These are phyloP conservation scores for Thysanoteuthis rhombus DNA, from an alignment of 2,888 invertebrate species.

Conservation along the genomic window DNA sequence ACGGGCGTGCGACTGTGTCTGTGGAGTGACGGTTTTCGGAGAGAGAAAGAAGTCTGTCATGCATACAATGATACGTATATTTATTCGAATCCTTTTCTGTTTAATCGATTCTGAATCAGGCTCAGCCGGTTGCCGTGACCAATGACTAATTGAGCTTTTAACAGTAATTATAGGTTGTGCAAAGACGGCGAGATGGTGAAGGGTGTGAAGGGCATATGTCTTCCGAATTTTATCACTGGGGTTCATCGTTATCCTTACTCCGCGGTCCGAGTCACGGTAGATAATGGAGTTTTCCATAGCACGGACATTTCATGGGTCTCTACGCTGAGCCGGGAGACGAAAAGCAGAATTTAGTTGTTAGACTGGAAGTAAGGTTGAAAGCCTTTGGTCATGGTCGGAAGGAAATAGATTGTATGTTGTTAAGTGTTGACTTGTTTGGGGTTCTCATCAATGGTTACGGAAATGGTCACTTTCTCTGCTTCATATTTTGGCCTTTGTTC, in stretches of 20 bases:
- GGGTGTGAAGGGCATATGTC: neutral
- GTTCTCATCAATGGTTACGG: neutral
- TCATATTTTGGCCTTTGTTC: neutral
- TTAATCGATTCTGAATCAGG: neutral
- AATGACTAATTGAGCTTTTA: constrained; percentile 12
- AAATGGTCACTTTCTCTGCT: neutral
- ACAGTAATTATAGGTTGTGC: neutral
- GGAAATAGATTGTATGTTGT: constrained; percentile 12
- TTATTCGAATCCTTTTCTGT: neutral
- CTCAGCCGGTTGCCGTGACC: neutral
- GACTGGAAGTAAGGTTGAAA: neutral
- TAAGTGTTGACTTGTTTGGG: neutral
- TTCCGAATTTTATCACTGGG: neutral
- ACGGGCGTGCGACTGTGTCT: too few species aligned
- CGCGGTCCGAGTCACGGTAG: neutral
- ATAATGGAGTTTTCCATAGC: neutral
- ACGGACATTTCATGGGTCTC: neutral
- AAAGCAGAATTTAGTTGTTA: neutral
- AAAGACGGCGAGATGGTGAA: neutral
- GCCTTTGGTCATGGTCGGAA: neutral
- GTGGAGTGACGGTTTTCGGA: too few species aligned
- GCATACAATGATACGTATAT: neutral
- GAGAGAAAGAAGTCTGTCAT: neutral
- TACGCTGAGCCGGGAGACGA: neutral
- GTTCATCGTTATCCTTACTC: neutral